Percentiles rank a stretch among this genome's conserved stretches.
phyloP scores from a whole-genome alignment of 2,797 vertebrate genomes.

The Nasua narica region DNA sequence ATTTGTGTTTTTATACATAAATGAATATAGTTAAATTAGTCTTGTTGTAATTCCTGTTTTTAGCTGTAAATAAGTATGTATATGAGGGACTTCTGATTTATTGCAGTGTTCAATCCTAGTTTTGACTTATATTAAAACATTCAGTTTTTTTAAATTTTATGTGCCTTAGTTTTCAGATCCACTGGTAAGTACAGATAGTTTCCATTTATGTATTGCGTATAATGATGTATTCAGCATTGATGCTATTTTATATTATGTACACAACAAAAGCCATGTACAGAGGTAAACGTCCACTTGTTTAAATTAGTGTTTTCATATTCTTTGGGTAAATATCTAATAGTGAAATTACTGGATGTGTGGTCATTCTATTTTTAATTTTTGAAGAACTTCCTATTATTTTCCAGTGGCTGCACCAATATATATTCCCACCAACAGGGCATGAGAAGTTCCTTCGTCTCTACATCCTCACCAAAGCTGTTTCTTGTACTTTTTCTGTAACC shows the following conservation, averaged over 20 bases:
- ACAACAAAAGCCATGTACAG: conserved; percentile 96
- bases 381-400: background rate
- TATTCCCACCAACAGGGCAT: background rate
- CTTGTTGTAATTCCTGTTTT: conserved; percentile 84
- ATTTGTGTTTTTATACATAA: conserved; percentile 89
- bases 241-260: conserved; percentile 98
- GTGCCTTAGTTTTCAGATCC: conserved; percentile 90
- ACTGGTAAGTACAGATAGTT: conserved; percentile 97
- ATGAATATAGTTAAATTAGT: conserved; percentile 86
- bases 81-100: conserved; percentile 74
- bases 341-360: background rate
- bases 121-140: conserved; percentile 82
- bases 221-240: conserved; percentile 95
- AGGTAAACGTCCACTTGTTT: conserved; percentile 75
- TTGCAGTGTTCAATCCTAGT: conserved; percentile 79
- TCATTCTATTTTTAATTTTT: background rate
- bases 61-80: conserved; percentile 84
- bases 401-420: background rate
- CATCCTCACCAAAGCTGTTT: background rate
- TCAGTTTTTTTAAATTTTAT: conserved; percentile 83
- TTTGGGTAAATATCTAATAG: background rate
- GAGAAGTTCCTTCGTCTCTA: background rate
- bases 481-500: background rate
- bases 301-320: background rate
- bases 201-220: conserved; percentile 99